A percentile compares a stretch with the other conserved stretches of the same genome.
phyloP scores from a whole-genome alignment of 2,888 invertebrate species.

The Harpalus rufipes region DNA sequence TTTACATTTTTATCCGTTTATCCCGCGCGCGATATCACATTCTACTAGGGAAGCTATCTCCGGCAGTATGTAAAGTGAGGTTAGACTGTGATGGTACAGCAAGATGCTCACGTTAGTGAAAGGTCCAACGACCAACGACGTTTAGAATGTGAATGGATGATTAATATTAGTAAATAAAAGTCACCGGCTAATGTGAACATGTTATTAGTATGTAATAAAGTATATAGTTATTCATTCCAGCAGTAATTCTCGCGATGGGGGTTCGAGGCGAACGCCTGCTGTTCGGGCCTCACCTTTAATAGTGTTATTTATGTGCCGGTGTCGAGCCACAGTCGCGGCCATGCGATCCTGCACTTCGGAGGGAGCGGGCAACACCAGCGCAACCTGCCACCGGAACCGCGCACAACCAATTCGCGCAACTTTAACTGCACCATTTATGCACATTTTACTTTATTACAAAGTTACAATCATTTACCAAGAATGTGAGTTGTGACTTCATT shows the following conservation, averaged over 20 bases:
- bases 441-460: neutral
- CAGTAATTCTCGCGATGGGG: slow-evolving; percentile 78
- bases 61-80: neutral
- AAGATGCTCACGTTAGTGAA: slow-evolving; percentile 68
- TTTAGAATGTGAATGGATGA: slow-evolving; percentile 73
- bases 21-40: slow-evolving; percentile 9
- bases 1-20: slow-evolving; percentile 52
- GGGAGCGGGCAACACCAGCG: slow-evolving; percentile 6
- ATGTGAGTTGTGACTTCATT: too few relatives aligned
- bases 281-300: slow-evolving; percentile 78
- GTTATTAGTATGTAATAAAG: slow-evolving; percentile 78
- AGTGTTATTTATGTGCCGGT: slow-evolving; percentile 77
- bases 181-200: slow-evolving; percentile 76
- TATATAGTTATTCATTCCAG: slow-evolving; percentile 78
- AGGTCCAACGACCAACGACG: slow-evolving; percentile 70
- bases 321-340: slow-evolving; percentile 1
- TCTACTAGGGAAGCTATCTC: neutral
- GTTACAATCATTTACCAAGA: neutral
- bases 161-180: slow-evolving; percentile 72
- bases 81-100: slow-evolving; percentile 18
- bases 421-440: neutral
- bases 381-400: slow-evolving; percentile 33
- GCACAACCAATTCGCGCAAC: neutral
- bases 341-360: neutral
- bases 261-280: slow-evolving; percentile 75